phyloP scores from a whole-genome alignment of 2,888 invertebrate species.

The Sphaerophoria rueppellii region DNA sequence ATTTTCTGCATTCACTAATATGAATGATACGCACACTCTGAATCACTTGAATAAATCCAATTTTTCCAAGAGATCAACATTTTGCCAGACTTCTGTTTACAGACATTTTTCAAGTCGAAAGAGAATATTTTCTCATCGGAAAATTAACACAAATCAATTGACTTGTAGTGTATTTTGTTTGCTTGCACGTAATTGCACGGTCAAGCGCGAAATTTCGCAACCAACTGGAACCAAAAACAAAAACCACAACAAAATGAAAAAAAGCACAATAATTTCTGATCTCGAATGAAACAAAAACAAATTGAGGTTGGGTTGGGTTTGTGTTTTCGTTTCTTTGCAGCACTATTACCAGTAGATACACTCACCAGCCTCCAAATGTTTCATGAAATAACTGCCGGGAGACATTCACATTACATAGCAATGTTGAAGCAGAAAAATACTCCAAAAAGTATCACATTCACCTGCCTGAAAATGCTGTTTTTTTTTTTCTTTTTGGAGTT shows the following conservation, averaged over 20 bases:
- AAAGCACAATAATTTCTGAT: constrained; percentile 55
- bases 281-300: constrained; percentile 36
- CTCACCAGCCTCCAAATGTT: constrained; percentile 17
- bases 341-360: constrained; percentile 12
- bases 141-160: neutral
- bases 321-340: constrained; percentile 14
- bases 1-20: too few species aligned
- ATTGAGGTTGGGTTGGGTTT: constrained; percentile 46
- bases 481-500: neutral
- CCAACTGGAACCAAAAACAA: constrained; percentile 75
- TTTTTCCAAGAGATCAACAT: too few species aligned
- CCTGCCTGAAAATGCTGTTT: constrained; percentile 27
- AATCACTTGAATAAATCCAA: neutral
- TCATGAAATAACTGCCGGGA: constrained; percentile 11
- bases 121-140: neutral
- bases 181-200: constrained; percentile 77
- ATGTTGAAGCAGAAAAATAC: constrained; percentile 38
- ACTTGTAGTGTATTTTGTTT: constrained; percentile 8
- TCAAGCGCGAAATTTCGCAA: constrained; percentile 78
- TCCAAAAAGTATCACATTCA: constrained; percentile 38
- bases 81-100: too few species aligned
- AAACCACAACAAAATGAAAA: constrained; percentile 30
- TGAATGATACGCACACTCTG: neutral
- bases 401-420: constrained; percentile 28
- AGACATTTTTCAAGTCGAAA: too few species aligned